A percentile compares a stretch with the other conserved stretches of the same genome.
Evolutionary conservation across 2,113 vertebrate genomes (phyloP).

Genomic region (Meleagris gallopavo): DNA sequence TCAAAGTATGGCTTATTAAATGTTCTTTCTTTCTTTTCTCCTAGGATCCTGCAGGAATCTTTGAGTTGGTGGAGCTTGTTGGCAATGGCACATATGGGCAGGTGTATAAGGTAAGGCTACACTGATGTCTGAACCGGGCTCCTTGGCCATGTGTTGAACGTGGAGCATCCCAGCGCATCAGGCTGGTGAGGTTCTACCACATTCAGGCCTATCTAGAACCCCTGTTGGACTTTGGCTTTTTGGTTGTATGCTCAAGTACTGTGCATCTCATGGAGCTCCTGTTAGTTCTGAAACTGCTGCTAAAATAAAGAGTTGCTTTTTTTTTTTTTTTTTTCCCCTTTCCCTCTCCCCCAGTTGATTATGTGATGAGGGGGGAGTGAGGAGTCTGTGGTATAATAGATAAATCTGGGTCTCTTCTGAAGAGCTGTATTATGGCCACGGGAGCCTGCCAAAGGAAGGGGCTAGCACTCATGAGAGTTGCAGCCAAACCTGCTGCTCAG

Average conservation of each 20-base stretch:
- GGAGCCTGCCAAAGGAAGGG: not conserved
- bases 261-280: not conserved
- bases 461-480: not conserved
- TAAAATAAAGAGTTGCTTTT: not conserved
- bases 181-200: not conserved
- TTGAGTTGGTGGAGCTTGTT: slow-evolving; percentile 97
- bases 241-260: not conserved
- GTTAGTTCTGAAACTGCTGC: slow-evolving; percentile 5
- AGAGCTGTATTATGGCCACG: slow-evolving; percentile 3
- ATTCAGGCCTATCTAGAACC: not conserved
- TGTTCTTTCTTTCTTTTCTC: slow-evolving; percentile 22
- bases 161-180: not conserved
- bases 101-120: slow-evolving; percentile 93
- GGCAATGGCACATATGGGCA: slow-evolving; percentile 98
- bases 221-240: not conserved
- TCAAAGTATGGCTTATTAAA: not conserved
- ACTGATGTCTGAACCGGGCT: not conserved
- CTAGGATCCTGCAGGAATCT: slow-evolving; percentile 98
- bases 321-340: not conserved
- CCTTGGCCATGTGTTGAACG: not conserved
- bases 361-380: slow-evolving; percentile 47
- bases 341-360: slow-evolving; percentile 4
- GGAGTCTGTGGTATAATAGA: slow-evolving; percentile 40
- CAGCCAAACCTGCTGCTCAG: not conserved
- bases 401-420: slow-evolving; percentile 1